Conservation (phyloP, 53 echinoderm and acorn worm genomes). For the Crossaster papposus region DNA sequence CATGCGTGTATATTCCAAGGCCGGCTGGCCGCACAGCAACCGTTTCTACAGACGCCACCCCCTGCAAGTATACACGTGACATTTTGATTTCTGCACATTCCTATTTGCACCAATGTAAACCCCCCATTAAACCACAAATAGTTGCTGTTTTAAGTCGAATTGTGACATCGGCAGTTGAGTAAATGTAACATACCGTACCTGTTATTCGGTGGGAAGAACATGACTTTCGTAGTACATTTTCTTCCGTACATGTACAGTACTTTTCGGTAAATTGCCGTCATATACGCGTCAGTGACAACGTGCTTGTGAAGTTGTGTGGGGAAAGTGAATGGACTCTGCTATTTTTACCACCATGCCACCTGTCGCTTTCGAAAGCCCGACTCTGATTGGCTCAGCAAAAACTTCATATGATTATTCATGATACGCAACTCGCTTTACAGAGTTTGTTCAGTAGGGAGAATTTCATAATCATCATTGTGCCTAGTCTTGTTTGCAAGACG, state of each 20-base stretch:
- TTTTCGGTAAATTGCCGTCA: background rate
- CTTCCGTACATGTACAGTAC: too few species aligned
- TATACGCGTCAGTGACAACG: background rate
- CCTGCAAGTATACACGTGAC: background rate
- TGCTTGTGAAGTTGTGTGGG: constrained; percentile 16
- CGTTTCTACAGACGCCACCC: constrained; percentile 48
- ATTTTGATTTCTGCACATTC: background rate
- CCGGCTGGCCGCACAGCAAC: constrained; percentile 15
- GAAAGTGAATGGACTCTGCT: constrained; percentile 46
- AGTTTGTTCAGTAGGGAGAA: constrained; percentile 30
- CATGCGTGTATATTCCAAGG: constrained; percentile 38
- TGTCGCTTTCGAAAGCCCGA: constrained; percentile 44
- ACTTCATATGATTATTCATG: constrained; percentile 47
- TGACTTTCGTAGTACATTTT: background rate
- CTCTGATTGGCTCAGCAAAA: constrained; percentile 33
- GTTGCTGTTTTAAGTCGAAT: background rate
- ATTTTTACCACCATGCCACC: background rate
- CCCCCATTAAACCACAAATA: background rate
- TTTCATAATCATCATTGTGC: constrained; percentile 26
- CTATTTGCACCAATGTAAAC: background rate
- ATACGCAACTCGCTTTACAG: background rate
- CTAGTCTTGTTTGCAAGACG: too few species aligned
- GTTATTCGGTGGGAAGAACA: background rate
- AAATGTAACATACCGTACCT: constrained; percentile 42
- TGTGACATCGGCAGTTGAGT: background rate